Percentiles rank a stretch among this genome's conserved stretches.
These are phyloP conservation scores for Tricholauxania praeusta DNA, from an alignment of 2,888 invertebrate genomes.

Conservation along the genomic window DNA sequence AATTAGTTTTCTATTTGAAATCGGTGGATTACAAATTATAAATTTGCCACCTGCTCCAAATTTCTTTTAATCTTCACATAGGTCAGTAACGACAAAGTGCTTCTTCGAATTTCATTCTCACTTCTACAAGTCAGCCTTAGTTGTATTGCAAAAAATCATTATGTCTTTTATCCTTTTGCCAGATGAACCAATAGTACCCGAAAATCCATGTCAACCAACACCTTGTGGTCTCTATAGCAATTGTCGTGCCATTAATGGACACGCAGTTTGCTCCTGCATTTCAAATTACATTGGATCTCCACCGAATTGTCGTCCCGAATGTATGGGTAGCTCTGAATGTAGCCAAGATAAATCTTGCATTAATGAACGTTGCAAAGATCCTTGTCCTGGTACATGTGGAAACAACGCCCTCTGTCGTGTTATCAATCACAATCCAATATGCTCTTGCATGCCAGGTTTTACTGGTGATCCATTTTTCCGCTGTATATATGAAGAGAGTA, in stretches of 20 bases:
- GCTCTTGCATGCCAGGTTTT: conserved; percentile 81
- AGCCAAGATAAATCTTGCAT: conserved; percentile 83
- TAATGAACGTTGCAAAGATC: conserved; percentile 83
- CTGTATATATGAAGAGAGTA: conserved; percentile 78
- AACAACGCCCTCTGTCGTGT: conserved; percentile 84
- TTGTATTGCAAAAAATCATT: no score
- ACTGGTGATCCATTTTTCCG: conserved; percentile 86
- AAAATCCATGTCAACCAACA: conserved; percentile 74
- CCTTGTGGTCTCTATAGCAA: conserved; percentile 87
- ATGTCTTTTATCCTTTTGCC: no score
- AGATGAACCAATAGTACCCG: conserved; percentile 62
- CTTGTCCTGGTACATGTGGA: conserved; percentile 87
- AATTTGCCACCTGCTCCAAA: no score
- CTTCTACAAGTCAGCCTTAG: neutral
- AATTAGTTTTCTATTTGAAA: no score
- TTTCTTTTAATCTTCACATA: no score
- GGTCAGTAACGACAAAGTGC: no score
- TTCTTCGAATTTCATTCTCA: neutral
- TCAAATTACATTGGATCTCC: conserved; percentile 84
- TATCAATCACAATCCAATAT: conserved; percentile 87
- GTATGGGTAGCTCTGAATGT: conserved; percentile 86
- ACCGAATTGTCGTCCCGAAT: conserved; percentile 83
- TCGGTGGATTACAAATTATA: no score
- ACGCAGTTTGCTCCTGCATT: conserved; percentile 85
- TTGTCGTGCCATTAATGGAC: conserved; percentile 78